phyloP scores from a whole-genome alignment of 2,888 invertebrate species.

The Chrysodeixis includens region DNA sequence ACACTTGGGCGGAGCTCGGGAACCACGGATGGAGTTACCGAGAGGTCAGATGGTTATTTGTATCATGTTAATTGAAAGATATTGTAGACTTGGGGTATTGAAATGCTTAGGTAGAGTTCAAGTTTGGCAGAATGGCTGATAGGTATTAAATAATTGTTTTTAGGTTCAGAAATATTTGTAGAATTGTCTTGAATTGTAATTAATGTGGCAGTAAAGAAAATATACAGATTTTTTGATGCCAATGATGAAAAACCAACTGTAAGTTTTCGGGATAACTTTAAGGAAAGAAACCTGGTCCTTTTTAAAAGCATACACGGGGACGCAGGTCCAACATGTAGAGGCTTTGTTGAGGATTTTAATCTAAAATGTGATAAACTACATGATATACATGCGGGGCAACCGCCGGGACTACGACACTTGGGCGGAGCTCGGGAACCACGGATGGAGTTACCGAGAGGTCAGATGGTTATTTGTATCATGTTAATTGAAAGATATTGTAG shows the following conservation, averaged over 20 bases:
- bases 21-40: slow-evolving; percentile 91
- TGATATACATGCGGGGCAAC: slow-evolving; percentile 91
- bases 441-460: slow-evolving; percentile 90
- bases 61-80: neutral
- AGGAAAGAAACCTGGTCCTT: too few relatives aligned
- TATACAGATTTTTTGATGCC: too few relatives aligned
- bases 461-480: slow-evolving; percentile 5
- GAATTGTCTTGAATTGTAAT: too few relatives aligned
- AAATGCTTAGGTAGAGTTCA: neutral
- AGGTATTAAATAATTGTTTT: too few relatives aligned
- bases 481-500: neutral
- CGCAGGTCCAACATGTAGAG: too few relatives aligned
- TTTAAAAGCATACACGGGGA: too few relatives aligned
- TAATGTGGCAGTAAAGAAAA: too few relatives aligned
- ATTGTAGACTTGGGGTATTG: neutral
- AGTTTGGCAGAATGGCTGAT: neutral
- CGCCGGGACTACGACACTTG: slow-evolving; percentile 91
- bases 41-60: slow-evolving; percentile 76
- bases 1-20: slow-evolving; percentile 90
- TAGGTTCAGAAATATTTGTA: too few relatives aligned
- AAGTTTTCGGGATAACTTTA: too few relatives aligned
- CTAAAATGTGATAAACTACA: slow-evolving; percentile 90
- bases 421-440: slow-evolving; percentile 90
- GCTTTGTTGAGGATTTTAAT: too few relatives aligned
- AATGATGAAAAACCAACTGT: too few relatives aligned